These are phyloP conservation scores for Chrysocyon brachyurus DNA, from an alignment of 2,797 vertebrate genomes.

Conservation along the genomic window DNA sequence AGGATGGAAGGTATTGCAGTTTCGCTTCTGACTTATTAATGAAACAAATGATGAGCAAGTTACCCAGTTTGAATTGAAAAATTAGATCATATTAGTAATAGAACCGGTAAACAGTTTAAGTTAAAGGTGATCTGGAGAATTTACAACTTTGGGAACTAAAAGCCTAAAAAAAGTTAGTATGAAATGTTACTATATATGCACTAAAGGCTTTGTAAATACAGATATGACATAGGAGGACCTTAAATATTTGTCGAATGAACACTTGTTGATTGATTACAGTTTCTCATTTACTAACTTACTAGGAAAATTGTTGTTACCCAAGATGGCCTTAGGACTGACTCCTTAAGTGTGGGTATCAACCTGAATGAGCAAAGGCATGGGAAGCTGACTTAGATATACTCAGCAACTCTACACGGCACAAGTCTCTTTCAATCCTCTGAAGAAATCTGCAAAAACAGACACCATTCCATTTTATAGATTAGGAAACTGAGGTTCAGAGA, in stretches of 20 bases:
- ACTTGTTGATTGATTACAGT: constrained; percentile 4
- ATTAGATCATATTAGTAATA: background rate
- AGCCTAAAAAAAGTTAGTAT: constrained; percentile 18
- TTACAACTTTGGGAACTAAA: background rate
- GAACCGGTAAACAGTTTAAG: constrained; percentile 5
- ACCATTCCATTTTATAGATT: background rate
- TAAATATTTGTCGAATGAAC: constrained; percentile 39
- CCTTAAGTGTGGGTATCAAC: background rate
- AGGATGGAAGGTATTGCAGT: background rate
- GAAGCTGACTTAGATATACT: background rate
- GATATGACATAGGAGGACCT: background rate
- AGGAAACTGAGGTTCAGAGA: constrained; percentile 24
- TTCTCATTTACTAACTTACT: constrained; percentile 8
- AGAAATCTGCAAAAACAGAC: constrained; percentile 28
- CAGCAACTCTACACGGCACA: background rate
- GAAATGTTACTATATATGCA: background rate
- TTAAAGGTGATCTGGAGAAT: constrained; percentile 14
- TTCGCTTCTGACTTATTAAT: constrained; percentile 41
- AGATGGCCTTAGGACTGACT: background rate
- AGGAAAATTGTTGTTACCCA: background rate
- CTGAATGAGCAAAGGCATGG: background rate
- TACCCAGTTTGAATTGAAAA: constrained; percentile 23
- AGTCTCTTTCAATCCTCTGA: background rate
- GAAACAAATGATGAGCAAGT: background rate
- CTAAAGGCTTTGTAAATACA: background rate